Evolutionary conservation across 2,113 vertebrate species (phyloP), one percentile per base, ranked within the genome.

Genomic region (Acrocephalus arundinaceus): DNA sequence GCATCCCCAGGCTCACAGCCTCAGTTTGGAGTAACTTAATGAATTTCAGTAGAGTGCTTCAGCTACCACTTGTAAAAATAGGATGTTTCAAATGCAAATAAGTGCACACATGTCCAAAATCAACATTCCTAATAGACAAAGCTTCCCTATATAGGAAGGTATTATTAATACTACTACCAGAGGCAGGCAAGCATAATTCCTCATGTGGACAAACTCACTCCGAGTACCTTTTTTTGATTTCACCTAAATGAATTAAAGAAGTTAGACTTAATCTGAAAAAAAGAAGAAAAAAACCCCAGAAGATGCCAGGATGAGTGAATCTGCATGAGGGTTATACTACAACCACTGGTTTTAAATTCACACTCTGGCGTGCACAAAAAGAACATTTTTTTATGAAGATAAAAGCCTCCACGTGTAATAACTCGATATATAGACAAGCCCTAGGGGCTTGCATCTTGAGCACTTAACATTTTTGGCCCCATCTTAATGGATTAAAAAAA

Each of bases 391-490:
- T 92, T 89, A 61, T 4, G 45, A 89, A 95, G 94, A 97, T 94
- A 96, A 97, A 96, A 97, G 93, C 92, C 76, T 97, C 76, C 95
- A 92, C 95, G 57, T 97, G 96, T 96, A 94, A 93, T 94, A 95
- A 97, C 95, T 97, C 80, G 91, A 95, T 96, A 96, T 63, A 95
- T 81, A 97, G 94, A 93, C 95, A 89, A 85, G 89, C 96, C 95
- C 94, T 89, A 28, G 84, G 93, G 95, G 95, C 73, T 91, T 68
- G 89, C 96, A 95, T 96, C 94, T 89, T 89, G 73, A 93, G 89
- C 89, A 89, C 73, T 97, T 94, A 94, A 77, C 94, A 95, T 96
- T 97, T 97, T 96, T 97, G 95, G 96, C 96, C 91, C 87, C 8
- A 5, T 94, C 93, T 95, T 96, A 95, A 87, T 95, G 95, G 94